Evolutionary conservation across 2,888 invertebrate genomes (phyloP), one percentile per base, ranked within the genome.

Genomic region (Ceraclea dissimilis): DNA sequence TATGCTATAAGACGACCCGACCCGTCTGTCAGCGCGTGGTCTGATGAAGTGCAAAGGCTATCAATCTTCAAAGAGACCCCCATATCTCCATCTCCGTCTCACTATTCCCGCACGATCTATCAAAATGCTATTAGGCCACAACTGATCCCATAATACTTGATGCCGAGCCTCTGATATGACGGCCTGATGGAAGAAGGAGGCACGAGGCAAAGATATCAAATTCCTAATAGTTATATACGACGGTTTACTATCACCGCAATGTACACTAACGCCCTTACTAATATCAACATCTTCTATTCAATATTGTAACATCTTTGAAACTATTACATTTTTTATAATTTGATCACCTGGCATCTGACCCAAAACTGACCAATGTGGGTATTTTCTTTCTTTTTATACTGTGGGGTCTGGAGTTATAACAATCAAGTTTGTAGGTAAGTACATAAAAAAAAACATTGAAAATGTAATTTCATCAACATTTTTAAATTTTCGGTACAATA

Each of bases 51-150:
- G 51, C 51, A 51, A 21, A 21, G 51, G 51, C 43, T 20, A 47
- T 47, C 47, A 47, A 47, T 47, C 47, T 47, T 20, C 19, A 13
- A 13, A 26, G 8, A 13, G 39, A 16, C 39, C 39, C 39, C 39
- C 39, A 39, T 39, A 39, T 39, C 5, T 4, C 39, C 39, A 13
- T 39, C 39, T 39, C 39, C 39, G 39, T 39, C 39, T 39, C 16
- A 13, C 39, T 16, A 16, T 39, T 49, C 43, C 58, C 49, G 53
- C 56, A 39, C 60, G 54, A 60, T 60, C 60, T 60, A 60, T 60
- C 60, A 60, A 60, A 60, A 60, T 58, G 58, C 60, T 60, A 60
- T 60, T 60, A 60, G 60, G 51, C 33, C 50, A 18, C 20, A 50
- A 48, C 50, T 60, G 60, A 60, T 60, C 60, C 59, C 46, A 31